Base-by-base conservation (phyloP, 1,140 invertebrate species). In the Fopius arisanus region DNA sequence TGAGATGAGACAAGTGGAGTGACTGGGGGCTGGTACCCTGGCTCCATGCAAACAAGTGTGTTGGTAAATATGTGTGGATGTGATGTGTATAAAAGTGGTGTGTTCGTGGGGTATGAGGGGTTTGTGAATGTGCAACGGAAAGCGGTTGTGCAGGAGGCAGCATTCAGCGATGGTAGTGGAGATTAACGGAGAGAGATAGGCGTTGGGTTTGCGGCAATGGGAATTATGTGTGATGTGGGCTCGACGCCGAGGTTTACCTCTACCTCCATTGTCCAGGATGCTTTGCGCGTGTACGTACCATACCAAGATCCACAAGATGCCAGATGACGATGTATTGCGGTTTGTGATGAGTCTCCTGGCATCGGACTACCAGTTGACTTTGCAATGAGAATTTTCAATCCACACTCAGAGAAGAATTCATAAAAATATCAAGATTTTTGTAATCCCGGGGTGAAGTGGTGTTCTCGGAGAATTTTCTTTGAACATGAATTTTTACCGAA, bases 191-290 rank as follows among this genome's bases (percentile, higher is more conserved):
- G 54, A 26, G 54, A 59, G 54, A 59, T 59, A 59, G 66, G 65
- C 65, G 63, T 62, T 43, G 65, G 65, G 28, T 33, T 68, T 73
- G 72, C 43, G 72, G 72, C 37, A 40, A 14, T 68, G 48, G 75
- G 74, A 79, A 79, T 81, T 78, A 79, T 82, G 75, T 79, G 76
- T 77, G 75, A 75, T 81, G 79, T 67, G 79, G 79, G 77, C 72
- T 75, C 67, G 75, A 74, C 66, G 69, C 67, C 67, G 69, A 76
- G 73, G 78, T 81, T 79, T 80, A 80, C 78, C 78, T 48, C 73
- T 16, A 29, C 43, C 73, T 28, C 68, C 73, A 73, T 76, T 79
- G 67, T 79, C 70, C 65, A 40, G 72, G 62, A 80, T 81, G 73
- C 75, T 78, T 77, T 72, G 66, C 78, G 72, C 72, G 73, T 72